Conservation (phyloP, 2,888 invertebrate species). For the Iselma pallidipennis region DNA sequence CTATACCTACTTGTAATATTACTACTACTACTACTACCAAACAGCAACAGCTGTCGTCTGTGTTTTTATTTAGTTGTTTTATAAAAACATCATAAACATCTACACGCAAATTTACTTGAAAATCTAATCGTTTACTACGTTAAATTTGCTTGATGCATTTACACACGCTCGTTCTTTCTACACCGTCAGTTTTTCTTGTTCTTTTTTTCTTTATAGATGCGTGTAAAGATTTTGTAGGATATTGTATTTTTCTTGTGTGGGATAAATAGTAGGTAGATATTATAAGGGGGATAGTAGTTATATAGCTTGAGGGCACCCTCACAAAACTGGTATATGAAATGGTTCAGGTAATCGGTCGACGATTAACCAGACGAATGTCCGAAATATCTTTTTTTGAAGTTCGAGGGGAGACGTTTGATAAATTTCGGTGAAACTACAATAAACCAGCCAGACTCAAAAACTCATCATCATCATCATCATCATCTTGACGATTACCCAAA, state of each 20-base stretch:
- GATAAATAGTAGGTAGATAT: neutral
- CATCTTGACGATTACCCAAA: no score
- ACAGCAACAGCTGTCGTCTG: slow-evolving; percentile 43
- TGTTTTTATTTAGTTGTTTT: slow-evolving; percentile 21
- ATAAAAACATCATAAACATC: neutral
- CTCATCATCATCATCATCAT: no score
- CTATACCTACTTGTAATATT: neutral
- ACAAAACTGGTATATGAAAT: neutral
- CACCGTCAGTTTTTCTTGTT: no score
- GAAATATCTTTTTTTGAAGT: neutral
- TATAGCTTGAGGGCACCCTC: neutral
- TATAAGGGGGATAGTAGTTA: neutral
- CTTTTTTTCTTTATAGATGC: neutral
- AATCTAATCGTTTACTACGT: neutral
- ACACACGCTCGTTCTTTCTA: no score
- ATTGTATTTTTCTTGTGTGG: neutral
- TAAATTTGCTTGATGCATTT: neutral
- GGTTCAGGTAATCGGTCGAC: neutral
- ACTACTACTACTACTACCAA: neutral
- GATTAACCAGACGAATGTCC: neutral
- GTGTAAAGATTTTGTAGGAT: neutral
- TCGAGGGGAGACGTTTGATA: no score
- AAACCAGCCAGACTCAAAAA: no score
- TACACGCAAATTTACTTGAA: neutral
- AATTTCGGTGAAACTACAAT: no score